Evolutionary conservation across 2,888 invertebrate genomes (phyloP), one percentile per base, ranked within the genome.

Genomic region (Cantharis rufa): DNA sequence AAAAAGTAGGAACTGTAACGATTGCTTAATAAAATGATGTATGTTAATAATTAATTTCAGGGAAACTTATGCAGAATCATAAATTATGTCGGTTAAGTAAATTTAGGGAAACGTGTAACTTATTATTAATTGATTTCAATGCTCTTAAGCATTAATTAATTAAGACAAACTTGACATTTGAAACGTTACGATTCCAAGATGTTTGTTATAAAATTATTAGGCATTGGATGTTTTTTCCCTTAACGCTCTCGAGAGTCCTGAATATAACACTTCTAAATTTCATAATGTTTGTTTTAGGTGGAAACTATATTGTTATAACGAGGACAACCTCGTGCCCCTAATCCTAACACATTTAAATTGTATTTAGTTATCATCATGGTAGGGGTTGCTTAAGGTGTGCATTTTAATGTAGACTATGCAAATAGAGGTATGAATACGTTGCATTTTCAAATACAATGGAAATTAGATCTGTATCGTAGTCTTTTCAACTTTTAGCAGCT

Each of bases 401-500:
- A 71, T 74, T 77, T 77, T 77, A 77, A 77, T 77, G 77, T 77
- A 63, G 62, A 74, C 73, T 74, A 77, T 77, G 77, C 77, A 77
- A 77, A 77, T 77, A 74, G 63, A 69, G 70, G 27, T 24, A 62
- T 74, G 71, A 71, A 75, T 71, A 72, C 70, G 74, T 73, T 77
- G 77, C 77, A 77, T 74, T 71, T 73, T 74, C 15, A 68, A 63
- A 63, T 69, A 77, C 77, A 77, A 77, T 77, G 74, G 77, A 77
- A 77, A 77, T 77, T 77, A 77, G 77, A 77, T 77, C 73, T 74
- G 66, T 77, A 77, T 74, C 77, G 77, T 66, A 74, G 77, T 71
- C 77, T 77, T 77, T 77, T 76, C 77, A 77, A 64, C 77, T 77
- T 66, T 77, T 70, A 74, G 77, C 77, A 77, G 77, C 73, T 77